phyloP scores from a whole-genome alignment of 2,888 invertebrate genomes.

The Smittia sp. region DNA sequence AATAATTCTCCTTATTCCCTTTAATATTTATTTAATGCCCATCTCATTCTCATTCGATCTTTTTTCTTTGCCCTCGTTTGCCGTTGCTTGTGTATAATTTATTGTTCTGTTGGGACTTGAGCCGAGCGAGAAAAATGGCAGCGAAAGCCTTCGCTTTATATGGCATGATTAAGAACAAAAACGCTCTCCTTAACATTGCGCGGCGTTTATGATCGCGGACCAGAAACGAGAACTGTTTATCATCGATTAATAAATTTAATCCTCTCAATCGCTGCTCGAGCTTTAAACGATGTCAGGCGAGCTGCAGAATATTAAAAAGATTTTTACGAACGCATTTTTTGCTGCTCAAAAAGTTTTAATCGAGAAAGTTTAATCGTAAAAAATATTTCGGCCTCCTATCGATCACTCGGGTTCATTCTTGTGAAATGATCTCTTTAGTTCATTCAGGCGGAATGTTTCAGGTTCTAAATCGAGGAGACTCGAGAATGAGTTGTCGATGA shows the following conservation, averaged over 20 bases:
- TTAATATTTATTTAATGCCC: constrained; percentile 35
- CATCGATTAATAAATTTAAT: constrained; percentile 40
- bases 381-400: no score
- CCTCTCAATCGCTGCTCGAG: constrained; percentile 2
- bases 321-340: constrained; percentile 15
- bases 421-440: constrained; percentile 35
- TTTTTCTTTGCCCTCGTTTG: constrained; percentile 1
- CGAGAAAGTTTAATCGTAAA: not conserved
- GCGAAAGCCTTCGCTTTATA: constrained; percentile 24
- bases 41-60: constrained; percentile 20
- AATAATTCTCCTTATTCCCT: constrained; percentile 24
- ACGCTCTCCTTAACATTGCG: constrained; percentile 29
- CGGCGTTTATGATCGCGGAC: constrained; percentile 35
- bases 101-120: constrained; percentile 22
- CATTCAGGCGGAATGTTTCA: constrained; percentile 14
- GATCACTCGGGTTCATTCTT: not conserved
- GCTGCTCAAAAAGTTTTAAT: constrained; percentile 6
- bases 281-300: not conserved
- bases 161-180: constrained; percentile 40
- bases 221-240: constrained; percentile 33
- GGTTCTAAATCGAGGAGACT: not conserved
- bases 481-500: no score
- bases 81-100: constrained; percentile 34
- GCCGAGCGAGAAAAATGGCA: constrained; percentile 34
- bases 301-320: not conserved